Evolutionary conservation across 2,888 invertebrate genomes (phyloP).

Genomic region (Nymphalis c-album): DNA sequence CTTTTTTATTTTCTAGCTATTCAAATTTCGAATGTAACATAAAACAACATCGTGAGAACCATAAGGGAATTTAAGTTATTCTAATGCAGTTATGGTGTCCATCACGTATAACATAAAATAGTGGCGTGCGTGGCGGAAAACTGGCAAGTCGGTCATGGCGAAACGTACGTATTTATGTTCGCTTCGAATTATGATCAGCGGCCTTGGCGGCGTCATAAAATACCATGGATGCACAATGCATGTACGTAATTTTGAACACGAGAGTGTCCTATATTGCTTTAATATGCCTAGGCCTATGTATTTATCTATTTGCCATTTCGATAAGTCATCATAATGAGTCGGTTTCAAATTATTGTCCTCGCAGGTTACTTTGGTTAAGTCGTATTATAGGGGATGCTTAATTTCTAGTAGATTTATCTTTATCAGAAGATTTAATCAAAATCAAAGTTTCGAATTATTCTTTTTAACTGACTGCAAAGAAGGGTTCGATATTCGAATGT

Average conservation of each 20-base stretch:
- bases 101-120: conserved; percentile 17
- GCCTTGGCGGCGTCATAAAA: conserved; percentile 33
- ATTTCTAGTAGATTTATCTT: no score
- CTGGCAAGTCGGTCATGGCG: conserved; percentile 56
- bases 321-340: no score
- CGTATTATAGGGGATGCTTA: no score
- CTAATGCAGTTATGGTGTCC: conserved; percentile 18
- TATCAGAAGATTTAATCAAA: no score
- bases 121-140: conserved; percentile 36
- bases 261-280: conserved; percentile 9
- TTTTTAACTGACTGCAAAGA: no score
- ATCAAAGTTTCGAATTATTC: no score
- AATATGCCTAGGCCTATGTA: neutral
- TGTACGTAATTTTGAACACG: conserved; percentile 24
- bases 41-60: neutral
- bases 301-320: no score
- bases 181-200: conserved; percentile 33
- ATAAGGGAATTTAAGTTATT: neutral
- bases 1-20: no score
- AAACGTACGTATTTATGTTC: conserved; percentile 40
- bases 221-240: conserved; percentile 35
- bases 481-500: no score
- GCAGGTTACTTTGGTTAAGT: no score
- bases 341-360: no score
- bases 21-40: no score